Base-by-base conservation (phyloP, 2,113 vertebrate genomes). In the Notothenia coriiceps region DNA sequence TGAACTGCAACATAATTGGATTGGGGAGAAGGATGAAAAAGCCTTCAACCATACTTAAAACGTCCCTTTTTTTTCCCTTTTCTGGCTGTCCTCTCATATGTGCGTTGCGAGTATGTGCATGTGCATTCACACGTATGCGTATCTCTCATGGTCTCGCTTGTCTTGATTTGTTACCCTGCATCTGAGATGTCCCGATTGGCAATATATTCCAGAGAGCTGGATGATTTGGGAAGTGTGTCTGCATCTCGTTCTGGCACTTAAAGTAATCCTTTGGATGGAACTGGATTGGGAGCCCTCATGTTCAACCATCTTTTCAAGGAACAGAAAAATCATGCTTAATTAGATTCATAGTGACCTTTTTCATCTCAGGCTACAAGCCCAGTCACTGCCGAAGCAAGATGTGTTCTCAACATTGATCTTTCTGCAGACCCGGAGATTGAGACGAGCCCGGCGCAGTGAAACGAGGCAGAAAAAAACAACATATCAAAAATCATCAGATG, bases 1-100 rank as follows among this genome's bases (percentile, higher is more conserved):
- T 94, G 89, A 93, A 91, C 85, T 87, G 71, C 76, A 89, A 71
- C 88, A 89, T 94, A 94, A 94, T 94, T 94, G 92, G 94, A 94
- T 94, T 93, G 93, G 76, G 87, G 66, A 87, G 64, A 87, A 51
- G 90, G 82, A 92, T 91, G 86, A 93, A 93, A 92, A 93, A 89
- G 88, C 89, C 91, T 91, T 94, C 88, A 93, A 93, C 89, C 91
- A 75, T 86, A 79, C 88, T 90, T 89, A 84, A 91, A 92, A 91
- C 83, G 86, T 86, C 35, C 35, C 70, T 74, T 90, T 82, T 71
- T 71, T 35, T 13, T 9, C 10, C 5, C 25, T 20, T 44, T 22
- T 44, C 61, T 50, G 11, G 47, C 59, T 22, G 43, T 79, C 51
- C n/a, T 81, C 63, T 80, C 71, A 84, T 68, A 66, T 79, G 71